These are phyloP conservation scores for Phyto melanocephala DNA, from an alignment of 2,888 invertebrate species.

Conservation along the genomic window DNA sequence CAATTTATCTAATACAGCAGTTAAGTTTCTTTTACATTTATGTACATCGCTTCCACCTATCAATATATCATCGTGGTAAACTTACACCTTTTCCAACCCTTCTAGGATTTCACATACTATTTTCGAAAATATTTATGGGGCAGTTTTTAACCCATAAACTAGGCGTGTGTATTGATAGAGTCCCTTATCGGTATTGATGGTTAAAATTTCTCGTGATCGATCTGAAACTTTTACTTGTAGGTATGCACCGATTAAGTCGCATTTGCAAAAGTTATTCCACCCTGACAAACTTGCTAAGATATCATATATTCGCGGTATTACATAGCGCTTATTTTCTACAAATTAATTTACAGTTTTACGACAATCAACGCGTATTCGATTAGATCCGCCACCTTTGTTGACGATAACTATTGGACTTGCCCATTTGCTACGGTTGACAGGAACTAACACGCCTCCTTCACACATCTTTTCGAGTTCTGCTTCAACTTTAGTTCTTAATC, in stretches of 20 bases:
- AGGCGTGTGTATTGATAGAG: slow-evolving; percentile 26
- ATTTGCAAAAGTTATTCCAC: slow-evolving; percentile 50
- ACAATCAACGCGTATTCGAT: slow-evolving; percentile 71
- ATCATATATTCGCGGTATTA: slow-evolving; percentile 61
- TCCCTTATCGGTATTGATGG: slow-evolving; percentile 40
- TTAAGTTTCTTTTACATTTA: slow-evolving; percentile 15
- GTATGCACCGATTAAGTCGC: slow-evolving; percentile 46
- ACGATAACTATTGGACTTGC: slow-evolving; percentile 70
- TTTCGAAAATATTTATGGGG: slow-evolving; percentile 32
- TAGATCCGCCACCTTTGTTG: slow-evolving; percentile 62
- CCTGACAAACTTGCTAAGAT: slow-evolving; percentile 58
- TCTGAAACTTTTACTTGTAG: slow-evolving; percentile 42
- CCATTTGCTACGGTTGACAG: slow-evolving; percentile 67
- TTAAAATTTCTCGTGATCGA: slow-evolving; percentile 37
- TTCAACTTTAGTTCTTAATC: slow-evolving; percentile 46
- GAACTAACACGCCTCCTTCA: slow-evolving; percentile 59
- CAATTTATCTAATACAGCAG: slow-evolving; percentile 1
- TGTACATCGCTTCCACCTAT: neutral
- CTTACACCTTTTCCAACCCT: slow-evolving; percentile 1
- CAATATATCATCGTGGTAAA: slow-evolving; percentile 43
- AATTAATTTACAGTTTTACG: slow-evolving; percentile 66
- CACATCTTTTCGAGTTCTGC: slow-evolving; percentile 33
- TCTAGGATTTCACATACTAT: slow-evolving; percentile 32
- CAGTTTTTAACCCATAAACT: slow-evolving; percentile 40
- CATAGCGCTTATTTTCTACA: slow-evolving; percentile 68